Evolutionary conservation across 2,888 invertebrate species (phyloP).

Genomic region (Phorcus lineatus): DNA sequence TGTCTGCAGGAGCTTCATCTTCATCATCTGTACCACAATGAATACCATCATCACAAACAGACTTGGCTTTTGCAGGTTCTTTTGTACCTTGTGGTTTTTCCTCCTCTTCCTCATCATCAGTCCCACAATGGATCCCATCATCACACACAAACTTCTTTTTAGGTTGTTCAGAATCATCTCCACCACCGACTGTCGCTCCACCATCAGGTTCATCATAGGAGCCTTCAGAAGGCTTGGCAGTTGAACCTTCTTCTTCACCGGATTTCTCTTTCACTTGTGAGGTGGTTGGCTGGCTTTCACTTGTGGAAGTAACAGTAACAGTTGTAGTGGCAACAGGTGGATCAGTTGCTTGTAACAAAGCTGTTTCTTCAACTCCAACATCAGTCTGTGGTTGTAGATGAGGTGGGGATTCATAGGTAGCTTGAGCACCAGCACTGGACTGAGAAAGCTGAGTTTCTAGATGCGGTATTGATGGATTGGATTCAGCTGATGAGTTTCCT

Average conservation of each 20-base stretch:
- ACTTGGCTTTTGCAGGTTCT: conserved; percentile 21
- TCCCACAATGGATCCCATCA: conserved; percentile 53
- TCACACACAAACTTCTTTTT: conserved; percentile 40
- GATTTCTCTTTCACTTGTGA: background rate
- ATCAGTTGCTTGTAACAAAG: background rate
- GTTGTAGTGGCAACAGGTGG: background rate
- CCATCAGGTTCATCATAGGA: conserved; percentile 19
- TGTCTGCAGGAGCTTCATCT: conserved; percentile 26
- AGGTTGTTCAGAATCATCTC: conserved; percentile 26
- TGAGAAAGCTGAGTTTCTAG: conserved; percentile 15
- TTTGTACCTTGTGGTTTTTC: conserved; percentile 17
- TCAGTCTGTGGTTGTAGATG: conserved; percentile 9
- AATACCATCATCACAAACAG: conserved; percentile 42
- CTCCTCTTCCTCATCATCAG: conserved; percentile 46
- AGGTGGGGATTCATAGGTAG: conserved; percentile 2
- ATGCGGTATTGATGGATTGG: conserved; percentile 9
- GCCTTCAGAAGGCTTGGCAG: conserved; percentile 25
- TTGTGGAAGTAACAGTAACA: background rate
- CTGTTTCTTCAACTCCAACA: background rate
- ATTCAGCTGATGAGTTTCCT: conserved; percentile 1
- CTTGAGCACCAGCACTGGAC: conserved; percentile 6
- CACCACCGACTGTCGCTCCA: conserved; percentile 42
- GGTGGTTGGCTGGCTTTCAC: background rate
- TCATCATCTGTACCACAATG: conserved; percentile 46
- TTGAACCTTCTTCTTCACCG: background rate